phyloP scores from a whole-genome alignment of 1,140 invertebrate species.

The Zaprionus taronus region DNA sequence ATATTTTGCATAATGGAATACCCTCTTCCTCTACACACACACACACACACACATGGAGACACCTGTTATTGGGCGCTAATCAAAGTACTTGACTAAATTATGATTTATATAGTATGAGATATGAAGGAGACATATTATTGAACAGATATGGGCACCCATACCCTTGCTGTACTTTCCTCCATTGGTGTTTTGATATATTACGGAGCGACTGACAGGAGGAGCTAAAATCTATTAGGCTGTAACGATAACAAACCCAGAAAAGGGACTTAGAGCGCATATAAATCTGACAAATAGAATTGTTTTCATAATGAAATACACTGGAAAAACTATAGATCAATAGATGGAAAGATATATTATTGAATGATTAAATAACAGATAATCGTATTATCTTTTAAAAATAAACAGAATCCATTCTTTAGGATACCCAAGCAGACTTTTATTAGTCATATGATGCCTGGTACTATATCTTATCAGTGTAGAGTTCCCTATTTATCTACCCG shows the following conservation, averaged over 20 bases:
- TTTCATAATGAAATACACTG: not conserved
- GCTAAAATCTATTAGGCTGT: constrained; percentile 25
- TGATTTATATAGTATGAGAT: constrained; percentile 55
- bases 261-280: not conserved
- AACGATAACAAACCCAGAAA: constrained; percentile 8
- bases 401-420: not conserved
- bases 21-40: not conserved
- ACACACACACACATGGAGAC: constrained; percentile 12
- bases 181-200: constrained; percentile 13
- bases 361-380: constrained; percentile 2
- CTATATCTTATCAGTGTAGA: constrained; percentile 31
- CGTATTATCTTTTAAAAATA: not conserved
- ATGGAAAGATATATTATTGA: not conserved
- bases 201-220: not conserved
- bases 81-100: constrained; percentile 59
- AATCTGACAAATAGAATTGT: not conserved
- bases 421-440: constrained; percentile 4
- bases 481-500: not conserved
- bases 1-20: constrained; percentile 14
- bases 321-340: not conserved
- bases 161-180: not conserved
- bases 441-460: constrained; percentile 39
- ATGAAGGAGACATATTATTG: constrained; percentile 10
- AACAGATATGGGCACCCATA: constrained; percentile 6
- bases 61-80: constrained; percentile 56